These are phyloP conservation scores for Pogonophryne albipinna DNA, from an alignment of 2,797 vertebrate species.

Conservation along the genomic window DNA sequence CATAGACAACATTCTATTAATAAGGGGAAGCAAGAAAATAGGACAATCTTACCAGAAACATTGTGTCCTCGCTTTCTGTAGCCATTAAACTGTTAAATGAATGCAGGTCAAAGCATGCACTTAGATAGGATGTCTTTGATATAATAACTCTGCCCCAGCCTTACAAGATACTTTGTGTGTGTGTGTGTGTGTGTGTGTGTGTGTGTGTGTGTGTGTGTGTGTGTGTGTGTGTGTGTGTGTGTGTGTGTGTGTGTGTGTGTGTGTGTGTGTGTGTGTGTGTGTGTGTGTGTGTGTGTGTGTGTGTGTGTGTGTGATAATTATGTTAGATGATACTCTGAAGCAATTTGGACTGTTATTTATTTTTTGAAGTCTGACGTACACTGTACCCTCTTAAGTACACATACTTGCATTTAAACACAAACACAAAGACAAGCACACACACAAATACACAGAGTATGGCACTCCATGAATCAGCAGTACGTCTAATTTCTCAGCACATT, in stretches of 20 bases:
- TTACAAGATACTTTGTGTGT: background rate
- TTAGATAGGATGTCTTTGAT: slow-evolving; percentile 52
- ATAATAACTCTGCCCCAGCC: slow-evolving; percentile 51
- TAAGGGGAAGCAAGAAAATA: slow-evolving; percentile 22
- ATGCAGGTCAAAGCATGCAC: slow-evolving; percentile 44
- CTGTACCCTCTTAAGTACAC: slow-evolving; percentile 8
- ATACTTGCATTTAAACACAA: slow-evolving; percentile 11
- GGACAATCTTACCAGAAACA: slow-evolving; percentile 20
- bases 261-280: slow-evolving; percentile 10
- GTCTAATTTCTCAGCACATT: slow-evolving; percentile 80
- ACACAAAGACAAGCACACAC: slow-evolving; percentile 15
- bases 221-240: background rate
- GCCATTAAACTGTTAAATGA: slow-evolving; percentile 54
- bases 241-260: slow-evolving; percentile 14
- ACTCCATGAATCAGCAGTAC: slow-evolving; percentile 74
- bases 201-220: background rate
- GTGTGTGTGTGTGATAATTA: slow-evolving; percentile 3
- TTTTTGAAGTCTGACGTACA: slow-evolving; percentile 31
- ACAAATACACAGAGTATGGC: slow-evolving; percentile 29
- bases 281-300: slow-evolving; percentile 14
- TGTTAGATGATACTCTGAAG: slow-evolving; percentile 46
- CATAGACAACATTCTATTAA: background rate
- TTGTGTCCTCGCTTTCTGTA: slow-evolving; percentile 27
- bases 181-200: background rate
- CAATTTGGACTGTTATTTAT: slow-evolving; percentile 42